Evolutionary conservation across 2,888 invertebrate species (phyloP), one percentile per base, ranked within the genome.

Genomic region (Hyppa rectilinea): DNA sequence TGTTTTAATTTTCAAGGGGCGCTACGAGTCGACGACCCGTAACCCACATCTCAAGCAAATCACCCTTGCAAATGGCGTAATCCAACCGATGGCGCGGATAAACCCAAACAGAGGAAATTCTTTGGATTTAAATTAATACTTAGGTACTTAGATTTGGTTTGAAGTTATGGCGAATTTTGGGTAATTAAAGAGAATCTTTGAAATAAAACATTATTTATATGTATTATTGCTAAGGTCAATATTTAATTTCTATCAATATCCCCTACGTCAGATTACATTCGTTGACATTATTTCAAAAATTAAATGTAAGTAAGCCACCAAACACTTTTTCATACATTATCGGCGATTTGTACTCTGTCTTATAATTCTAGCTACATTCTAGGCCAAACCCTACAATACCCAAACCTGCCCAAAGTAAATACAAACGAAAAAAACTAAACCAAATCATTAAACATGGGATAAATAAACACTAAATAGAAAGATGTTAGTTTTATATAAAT

Each of bases 221-320:
- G 91, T 94, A 96, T 96, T 96, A 96, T 96, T 96, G 96, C 96
- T 96, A 96, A 95, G 94, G 93, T 94, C 94, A 94, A 94, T 96
- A 96, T 96, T 96, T 96, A 96, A 95, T 95, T 95, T 94, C 95
- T 95, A 93, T 94, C 91, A 93, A 93, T 95, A 95, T 94, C 93
- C 87, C 94, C 96, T 96, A 96, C 95, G 88, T 94, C 96, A 95
- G 96, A 96, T 96, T 96, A 96, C 95, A 96, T 96, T 96, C 96
- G 96, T 96, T 96, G 96, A 96, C 96, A 94, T 92, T 92, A 91
- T 94, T 93, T 92, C 92, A 92, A 92, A 94, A 95, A 93, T 94
- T 93, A 94, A 94, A 93, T 92, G 92, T 94, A 95, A 93, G 94
- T 94, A 95, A 96, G 95, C 95, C 94, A 95, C 95, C 94, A 95